Base-by-base conservation (phyloP, 2,797 vertebrate genomes). In the Myotis planiceps region DNA sequence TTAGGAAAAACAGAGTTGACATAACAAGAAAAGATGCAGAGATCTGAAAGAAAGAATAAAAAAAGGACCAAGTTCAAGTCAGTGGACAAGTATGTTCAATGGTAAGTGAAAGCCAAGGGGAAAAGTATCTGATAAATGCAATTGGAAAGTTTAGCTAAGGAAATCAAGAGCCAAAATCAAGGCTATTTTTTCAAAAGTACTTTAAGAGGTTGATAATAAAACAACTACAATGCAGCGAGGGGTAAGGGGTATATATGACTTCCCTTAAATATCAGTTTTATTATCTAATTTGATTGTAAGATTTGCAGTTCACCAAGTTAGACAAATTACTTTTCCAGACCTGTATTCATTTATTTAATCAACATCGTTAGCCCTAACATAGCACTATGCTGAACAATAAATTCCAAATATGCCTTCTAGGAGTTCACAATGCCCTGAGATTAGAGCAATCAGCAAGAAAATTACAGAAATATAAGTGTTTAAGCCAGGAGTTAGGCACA, bases 301-400 rank as follows among this genome's bases (percentile, higher is more conserved):
- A 81, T 47, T 81, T 83, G 27, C n/a, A 85, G 2, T 45, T 90
- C 83, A 94, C 68, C 75, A 74, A 91, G 51, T 76, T 66, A 80
- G 76, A 45, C 29, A 58, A 90, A 80, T 78, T 9, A 53, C 9
- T 23, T 92, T 81, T 55, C 79, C 39, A 83, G 9, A 27, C n/a
- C 37, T 79, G 2, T 25, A 4, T 45, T 66, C 9, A 21, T 45
- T 88, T 68, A 79, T 47, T 76, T 72, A 34, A 66, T 79, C 74
- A 92, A 25, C 47, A 68, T n/a, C 29, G 42, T 60, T 78, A 63
- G 19, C 21, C 42, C 69, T 66, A 93, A 81, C 15, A 39, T 0
- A 75, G 8, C 29, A 79, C 14, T 29, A 1, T 47, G 37, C 8
- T 42, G 84, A 27, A 74, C 32, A 80, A 29, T 9, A 1, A 29